Conservation (phyloP, 2,888 invertebrate genomes). For the Eutolmus rufibarbis region DNA sequence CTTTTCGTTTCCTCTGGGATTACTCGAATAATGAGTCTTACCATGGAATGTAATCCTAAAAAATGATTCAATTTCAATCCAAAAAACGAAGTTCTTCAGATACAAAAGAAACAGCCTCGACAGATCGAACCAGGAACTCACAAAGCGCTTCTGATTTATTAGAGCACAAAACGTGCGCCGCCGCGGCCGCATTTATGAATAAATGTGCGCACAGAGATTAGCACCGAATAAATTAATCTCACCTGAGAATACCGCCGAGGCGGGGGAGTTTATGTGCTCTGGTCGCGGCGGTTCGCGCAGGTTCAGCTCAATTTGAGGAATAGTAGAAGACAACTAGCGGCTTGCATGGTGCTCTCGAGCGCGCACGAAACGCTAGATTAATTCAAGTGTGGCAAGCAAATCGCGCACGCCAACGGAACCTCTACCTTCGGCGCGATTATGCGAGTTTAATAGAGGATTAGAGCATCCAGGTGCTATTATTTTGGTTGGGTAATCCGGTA, state of each 20-base stretch:
- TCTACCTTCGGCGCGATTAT: background rate
- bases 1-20: background rate
- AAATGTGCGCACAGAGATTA: slow-evolving; percentile 5
- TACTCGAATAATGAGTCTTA: background rate
- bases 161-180: background rate
- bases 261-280: background rate
- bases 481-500: slow-evolving; percentile 3
- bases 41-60: background rate
- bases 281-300: background rate
- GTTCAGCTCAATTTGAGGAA: background rate
- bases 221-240: slow-evolving; percentile 16
- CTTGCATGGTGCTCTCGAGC: background rate
- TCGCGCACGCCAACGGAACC: background rate
- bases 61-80: background rate
- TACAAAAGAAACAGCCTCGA: background rate
- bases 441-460: slow-evolving; percentile 16
- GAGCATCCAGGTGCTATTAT: slow-evolving; percentile 9
- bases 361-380: background rate
- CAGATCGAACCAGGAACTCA: background rate
- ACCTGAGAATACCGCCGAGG: background rate
- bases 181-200: background rate
- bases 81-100: background rate
- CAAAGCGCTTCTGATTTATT: background rate
- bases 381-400: background rate
- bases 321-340: background rate